Base-by-base conservation (phyloP, 2,888 invertebrate species). In the Lasioglossum calceatum region DNA sequence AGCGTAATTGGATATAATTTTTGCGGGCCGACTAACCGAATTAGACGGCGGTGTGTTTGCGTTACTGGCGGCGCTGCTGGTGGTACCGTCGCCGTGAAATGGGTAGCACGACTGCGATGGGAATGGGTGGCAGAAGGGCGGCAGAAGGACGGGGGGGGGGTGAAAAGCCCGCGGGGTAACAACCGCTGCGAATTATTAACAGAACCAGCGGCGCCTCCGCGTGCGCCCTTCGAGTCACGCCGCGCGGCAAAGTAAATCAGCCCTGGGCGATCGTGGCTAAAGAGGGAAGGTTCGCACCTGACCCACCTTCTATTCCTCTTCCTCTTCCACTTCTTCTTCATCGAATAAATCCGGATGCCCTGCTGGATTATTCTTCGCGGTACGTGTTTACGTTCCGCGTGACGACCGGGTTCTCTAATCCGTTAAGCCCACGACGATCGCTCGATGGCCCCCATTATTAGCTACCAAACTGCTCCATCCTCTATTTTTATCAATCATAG, bases 1-100 rank as follows among this genome's bases (percentile, higher is more conserved):
- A 90, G 86, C 92, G 92, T 93, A 93, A 93, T 93, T 94, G 92
- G 92, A 92, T 93, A 92, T 93, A 92, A 93, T 93, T 93, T 93
- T 93, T 93, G 91, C 89, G 91, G 90, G 82, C 88, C 91, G 89
- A 90, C 91, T 92, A 93, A 93, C 90, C 92, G 93, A 93, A 93
- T 93, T 93, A 93, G 91, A 80, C 88, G 90, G 88, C 84, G 86
- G 89, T 90, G 88, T 92, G 92, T 93, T 92, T 92, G 91, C 92
- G 90, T 90, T 92, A 90, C 89, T 89, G 86, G 88, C 87, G 88
- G 87, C 87, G 84, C 81, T 81, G 86, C 80, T 80, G 84, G 76
- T 83, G 82, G 77, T 84, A 79, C 78, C 84, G 84, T 88, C 80
- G 74, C 75, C 88, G 84, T 72, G 85, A 82, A 81, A 84, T 70